Evolutionary conservation across 1,140 invertebrate species (phyloP), one percentile per base, ranked within the genome.

Genomic region (Agrypnia vestita): DNA sequence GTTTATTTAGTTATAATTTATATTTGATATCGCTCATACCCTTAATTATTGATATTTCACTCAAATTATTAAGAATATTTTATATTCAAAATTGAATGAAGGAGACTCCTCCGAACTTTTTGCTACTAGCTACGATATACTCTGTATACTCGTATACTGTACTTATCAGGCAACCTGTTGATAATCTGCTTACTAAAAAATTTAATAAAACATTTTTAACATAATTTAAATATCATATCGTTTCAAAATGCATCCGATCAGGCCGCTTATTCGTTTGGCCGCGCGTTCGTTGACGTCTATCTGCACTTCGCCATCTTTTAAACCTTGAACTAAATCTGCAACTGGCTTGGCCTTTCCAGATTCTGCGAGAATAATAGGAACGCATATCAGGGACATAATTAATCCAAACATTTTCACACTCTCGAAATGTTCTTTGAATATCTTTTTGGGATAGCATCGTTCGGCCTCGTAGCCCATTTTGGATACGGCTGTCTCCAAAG

Each of bases 391-490:
- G 17, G 67, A 53, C n/a, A 49, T 19, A 9, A 75, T 55, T 1
- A 82, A 15, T 19, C 80, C 80, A 51, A 64, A 79, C 7, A 43
- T n/a, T 17, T 76, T 51, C 3, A 72, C 9, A 25, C 74, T 56
- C 44, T 73, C 59, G 11, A 78, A 21, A 51, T 82, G 77, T 11
- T 73, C 9, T 19, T 17, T 25, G 51, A 61, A 82, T 10, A 79
- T 35, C 4, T 21, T 11, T 53, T 56, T 44, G 3, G 80, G 77
- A 49, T 76, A 82, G 47, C 8, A 79, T 44, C 76, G 46, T 11
- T 74, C n/a, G 1, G 75, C 53, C 12, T 82, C 73, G 19, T 44
- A 56, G 15, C 21, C 73, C 80, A 79, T 79, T 0, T 55, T 17
- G 11, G 19, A 21, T 7, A 79, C 13, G 7, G 51, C 21, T 43